Conservation (phyloP, 2,888 invertebrate genomes). For the Mactromeris polynyma region DNA sequence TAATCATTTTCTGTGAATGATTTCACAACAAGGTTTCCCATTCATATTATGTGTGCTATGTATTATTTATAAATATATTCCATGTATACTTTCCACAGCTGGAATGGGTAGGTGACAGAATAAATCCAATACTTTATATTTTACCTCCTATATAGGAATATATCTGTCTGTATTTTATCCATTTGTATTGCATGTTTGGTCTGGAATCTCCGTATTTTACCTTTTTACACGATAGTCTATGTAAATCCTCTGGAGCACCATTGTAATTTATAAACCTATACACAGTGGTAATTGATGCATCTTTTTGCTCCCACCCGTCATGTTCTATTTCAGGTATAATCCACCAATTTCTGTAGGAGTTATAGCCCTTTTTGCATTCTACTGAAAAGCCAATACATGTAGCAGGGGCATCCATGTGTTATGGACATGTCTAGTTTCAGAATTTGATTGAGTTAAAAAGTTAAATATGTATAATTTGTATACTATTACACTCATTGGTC, state of each 20-base stretch:
- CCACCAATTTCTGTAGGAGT: too few species aligned
- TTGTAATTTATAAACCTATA: not conserved
- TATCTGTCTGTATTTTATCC: not conserved
- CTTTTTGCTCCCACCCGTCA: too few species aligned
- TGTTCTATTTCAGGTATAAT: too few species aligned
- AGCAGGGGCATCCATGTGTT: too few species aligned
- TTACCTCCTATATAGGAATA: not conserved
- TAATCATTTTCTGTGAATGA: not conserved
- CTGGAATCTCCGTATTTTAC: constrained; percentile 22
- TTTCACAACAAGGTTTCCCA: not conserved
- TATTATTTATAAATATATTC: not conserved
- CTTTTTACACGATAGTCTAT: not conserved
- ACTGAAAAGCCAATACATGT: too few species aligned
- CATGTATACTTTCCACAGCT: constrained; percentile 58
- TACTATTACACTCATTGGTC: too few species aligned
- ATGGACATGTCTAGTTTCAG: too few species aligned
- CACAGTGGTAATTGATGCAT: not conserved
- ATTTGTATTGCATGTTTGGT: constrained; percentile 42
- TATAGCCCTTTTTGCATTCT: too few species aligned
- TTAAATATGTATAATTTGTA: too few species aligned
- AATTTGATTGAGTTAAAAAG: too few species aligned
- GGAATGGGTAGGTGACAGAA: constrained; percentile 66
- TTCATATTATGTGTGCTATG: not conserved
- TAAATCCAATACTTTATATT: constrained; percentile 6
- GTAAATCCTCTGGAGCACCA: not conserved